Conservation (phyloP, 2,113 vertebrate species). For the Toxotes chatareus region DNA sequence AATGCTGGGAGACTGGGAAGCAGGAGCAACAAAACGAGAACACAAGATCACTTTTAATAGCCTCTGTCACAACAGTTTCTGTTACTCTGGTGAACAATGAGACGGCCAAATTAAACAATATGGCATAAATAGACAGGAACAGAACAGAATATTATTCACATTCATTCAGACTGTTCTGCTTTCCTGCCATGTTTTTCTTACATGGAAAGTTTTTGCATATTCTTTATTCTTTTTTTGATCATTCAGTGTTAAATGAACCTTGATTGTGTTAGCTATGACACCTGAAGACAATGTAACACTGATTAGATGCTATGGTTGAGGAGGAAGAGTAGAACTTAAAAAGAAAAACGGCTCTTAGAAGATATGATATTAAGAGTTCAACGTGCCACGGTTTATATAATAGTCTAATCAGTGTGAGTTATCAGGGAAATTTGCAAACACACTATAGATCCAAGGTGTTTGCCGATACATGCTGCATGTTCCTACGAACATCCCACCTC, state of each 20-base stretch:
- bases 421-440: neutral
- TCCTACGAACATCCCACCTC: neutral
- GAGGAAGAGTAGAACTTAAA: too few species aligned
- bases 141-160: neutral
- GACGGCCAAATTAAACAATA: neutral
- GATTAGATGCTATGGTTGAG: too few species aligned
- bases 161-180: neutral
- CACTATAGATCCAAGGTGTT: neutral
- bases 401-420: too few species aligned
- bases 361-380: neutral
- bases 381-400: too few species aligned
- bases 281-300: neutral
- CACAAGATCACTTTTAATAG: neutral
- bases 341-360: neutral
- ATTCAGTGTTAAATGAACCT: neutral
- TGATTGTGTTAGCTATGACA: neutral
- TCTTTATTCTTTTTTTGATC: neutral
- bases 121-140: neutral
- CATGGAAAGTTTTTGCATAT: too few species aligned
- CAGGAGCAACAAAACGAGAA: neutral
- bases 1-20: neutral
- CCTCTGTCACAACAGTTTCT: neutral
- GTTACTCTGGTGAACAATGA: too few species aligned
- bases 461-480: neutral
- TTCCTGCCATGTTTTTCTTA: neutral